Evolutionary conservation across 2,797 vertebrate species (phyloP).

Genomic region (Taenioides sp.): DNA sequence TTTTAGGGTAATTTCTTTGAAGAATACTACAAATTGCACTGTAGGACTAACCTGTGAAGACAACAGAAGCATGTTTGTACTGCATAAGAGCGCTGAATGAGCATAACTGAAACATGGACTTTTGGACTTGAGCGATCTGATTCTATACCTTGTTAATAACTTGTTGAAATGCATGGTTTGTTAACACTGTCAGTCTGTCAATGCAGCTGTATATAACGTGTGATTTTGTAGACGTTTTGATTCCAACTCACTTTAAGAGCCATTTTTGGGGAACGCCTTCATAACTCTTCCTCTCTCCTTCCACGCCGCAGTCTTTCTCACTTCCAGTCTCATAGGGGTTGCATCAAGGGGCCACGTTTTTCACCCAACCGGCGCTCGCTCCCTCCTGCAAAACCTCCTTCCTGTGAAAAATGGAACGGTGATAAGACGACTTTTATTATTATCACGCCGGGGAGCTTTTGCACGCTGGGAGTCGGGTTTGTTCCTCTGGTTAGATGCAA

Average conservation of each 20-base stretch:
- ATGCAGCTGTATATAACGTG: conserved; percentile 18
- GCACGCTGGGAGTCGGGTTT: not conserved
- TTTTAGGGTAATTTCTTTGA: conserved; percentile 47
- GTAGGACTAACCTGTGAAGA: conserved; percentile 38
- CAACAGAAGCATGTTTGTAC: conserved; percentile 57
- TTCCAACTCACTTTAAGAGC: conserved; percentile 20
- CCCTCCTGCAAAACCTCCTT: conserved; percentile 71
- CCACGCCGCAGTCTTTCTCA: conserved; percentile 73
- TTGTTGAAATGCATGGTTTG: conserved; percentile 41
- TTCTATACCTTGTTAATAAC: conserved; percentile 39
- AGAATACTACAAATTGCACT: conserved; percentile 42
- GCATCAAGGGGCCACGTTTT: conserved; percentile 85
- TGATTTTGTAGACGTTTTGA: conserved; percentile 19
- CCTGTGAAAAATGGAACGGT: conserved; percentile 12
- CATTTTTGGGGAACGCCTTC: conserved; percentile 49
- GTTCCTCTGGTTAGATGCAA: conserved; percentile 75
- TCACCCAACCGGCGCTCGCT: conserved; percentile 77
- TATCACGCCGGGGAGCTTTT: not conserved
- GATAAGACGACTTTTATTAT: not conserved
- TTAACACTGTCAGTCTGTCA: conserved; percentile 16
- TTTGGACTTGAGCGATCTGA: conserved; percentile 28
- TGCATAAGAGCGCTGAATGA: conserved; percentile 49
- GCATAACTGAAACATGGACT: conserved; percentile 14
- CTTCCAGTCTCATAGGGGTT: conserved; percentile 75
- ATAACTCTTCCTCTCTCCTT: conserved; percentile 64